Conservation (phyloP, 2,797 vertebrate species). For the Acomys russatus region DNA sequence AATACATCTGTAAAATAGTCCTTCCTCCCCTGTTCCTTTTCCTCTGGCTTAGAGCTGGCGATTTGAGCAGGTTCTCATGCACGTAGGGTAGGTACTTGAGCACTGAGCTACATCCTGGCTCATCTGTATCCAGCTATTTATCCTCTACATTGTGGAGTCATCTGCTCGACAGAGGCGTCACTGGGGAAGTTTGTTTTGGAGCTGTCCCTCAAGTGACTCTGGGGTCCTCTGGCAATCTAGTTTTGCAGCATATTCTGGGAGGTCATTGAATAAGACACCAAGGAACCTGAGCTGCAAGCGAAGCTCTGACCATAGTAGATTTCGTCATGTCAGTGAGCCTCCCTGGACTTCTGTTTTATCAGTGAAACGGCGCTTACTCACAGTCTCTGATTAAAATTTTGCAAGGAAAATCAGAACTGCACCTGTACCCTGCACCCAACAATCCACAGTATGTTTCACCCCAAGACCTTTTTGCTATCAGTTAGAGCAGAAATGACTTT, state of each 20-base stretch:
- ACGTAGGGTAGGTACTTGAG: too few relatives aligned
- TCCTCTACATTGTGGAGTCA: conserved; percentile 21
- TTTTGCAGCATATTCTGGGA: neutral
- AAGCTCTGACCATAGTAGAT: neutral
- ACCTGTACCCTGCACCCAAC: neutral
- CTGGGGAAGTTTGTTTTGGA: neutral
- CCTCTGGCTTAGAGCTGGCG: neutral
- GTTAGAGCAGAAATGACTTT: conserved; percentile 23
- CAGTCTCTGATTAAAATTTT: conserved; percentile 17
- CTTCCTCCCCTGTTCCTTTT: neutral
- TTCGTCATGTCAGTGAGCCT: neutral
- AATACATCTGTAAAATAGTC: neutral
- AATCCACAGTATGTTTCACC: neutral
- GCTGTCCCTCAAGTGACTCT: neutral
- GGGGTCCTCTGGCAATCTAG: neutral
- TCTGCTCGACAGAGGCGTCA: neutral
- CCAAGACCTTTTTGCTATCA: neutral
- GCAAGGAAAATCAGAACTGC: conserved; percentile 8
- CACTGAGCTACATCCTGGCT: neutral
- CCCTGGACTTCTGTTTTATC: neutral
- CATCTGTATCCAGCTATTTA: neutral
- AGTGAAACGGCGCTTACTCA: neutral
- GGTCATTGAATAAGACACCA: neutral
- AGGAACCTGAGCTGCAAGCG: neutral
- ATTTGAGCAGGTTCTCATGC: neutral